These are phyloP conservation scores for Caenorhabditis elegans DNA, from an alignment of 1,140 invertebrate species.

Conservation along the genomic window DNA sequence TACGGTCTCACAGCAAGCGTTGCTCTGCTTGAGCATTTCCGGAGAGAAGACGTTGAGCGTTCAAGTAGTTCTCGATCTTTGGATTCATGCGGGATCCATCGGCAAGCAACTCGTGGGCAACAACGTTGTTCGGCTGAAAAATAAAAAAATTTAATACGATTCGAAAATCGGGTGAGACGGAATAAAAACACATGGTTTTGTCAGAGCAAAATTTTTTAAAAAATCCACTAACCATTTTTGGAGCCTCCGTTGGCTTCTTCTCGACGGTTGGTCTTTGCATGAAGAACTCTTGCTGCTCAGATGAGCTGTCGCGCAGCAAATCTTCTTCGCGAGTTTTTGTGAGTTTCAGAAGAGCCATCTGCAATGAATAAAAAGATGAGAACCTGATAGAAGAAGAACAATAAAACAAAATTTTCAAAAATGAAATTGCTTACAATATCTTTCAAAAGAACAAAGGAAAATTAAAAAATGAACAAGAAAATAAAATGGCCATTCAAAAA, in stretches of 20 bases:
- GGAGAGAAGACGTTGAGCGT: constrained; percentile 30
- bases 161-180: too few relatives aligned
- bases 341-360: constrained; percentile 13
- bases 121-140: constrained; percentile 29
- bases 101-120: constrained; percentile 36
- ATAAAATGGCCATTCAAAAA: not conserved
- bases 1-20: constrained; percentile 10
- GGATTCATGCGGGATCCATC: constrained; percentile 37
- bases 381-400: too few relatives aligned
- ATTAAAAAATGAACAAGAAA: too few relatives aligned
- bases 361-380: not conserved
- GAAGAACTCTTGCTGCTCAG: constrained; percentile 2
- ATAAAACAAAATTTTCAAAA: not conserved
- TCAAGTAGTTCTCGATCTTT: constrained; percentile 15
- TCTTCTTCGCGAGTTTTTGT: constrained; percentile 14
- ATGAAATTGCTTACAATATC: too few relatives aligned
- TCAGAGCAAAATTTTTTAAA: too few relatives aligned
- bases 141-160: not conserved
- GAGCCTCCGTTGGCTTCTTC: constrained; percentile 6
- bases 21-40: constrained; percentile 41
- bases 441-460: too few relatives aligned
- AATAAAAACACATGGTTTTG: too few relatives aligned
- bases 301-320: constrained; percentile 6
- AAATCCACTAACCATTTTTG: constrained; percentile 30
- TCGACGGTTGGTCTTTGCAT: not conserved